These are phyloP conservation scores for Saccostrea cuccullata DNA, from an alignment of 1,140 invertebrate species.

Conservation along the genomic window DNA sequence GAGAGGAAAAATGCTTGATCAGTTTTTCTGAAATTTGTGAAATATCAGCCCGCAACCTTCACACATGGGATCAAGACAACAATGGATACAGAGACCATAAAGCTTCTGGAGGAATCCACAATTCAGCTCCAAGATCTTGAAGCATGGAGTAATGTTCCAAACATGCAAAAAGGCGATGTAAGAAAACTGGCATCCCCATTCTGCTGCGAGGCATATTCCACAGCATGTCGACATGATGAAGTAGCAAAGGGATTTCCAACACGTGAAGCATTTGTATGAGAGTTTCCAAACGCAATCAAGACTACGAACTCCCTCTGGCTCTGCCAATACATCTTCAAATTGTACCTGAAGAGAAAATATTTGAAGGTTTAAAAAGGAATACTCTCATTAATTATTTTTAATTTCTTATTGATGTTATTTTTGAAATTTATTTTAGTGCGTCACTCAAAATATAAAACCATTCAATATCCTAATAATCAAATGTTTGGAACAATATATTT, in stretches of 20 bases:
- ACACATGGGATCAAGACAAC: constrained; percentile 72
- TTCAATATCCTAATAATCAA: too few species aligned
- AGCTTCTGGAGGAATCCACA: constrained; percentile 83
- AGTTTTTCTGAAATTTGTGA: constrained; percentile 33
- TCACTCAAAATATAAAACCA: too few species aligned
- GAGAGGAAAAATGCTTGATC: neutral
- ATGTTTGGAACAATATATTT: too few species aligned
- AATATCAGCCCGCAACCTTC: constrained; percentile 46
- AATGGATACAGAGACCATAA: constrained; percentile 82
- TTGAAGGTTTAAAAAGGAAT: too few species aligned
- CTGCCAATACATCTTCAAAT: constrained; percentile 89
- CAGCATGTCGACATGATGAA: constrained; percentile 84
- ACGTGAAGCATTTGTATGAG: constrained; percentile 85
- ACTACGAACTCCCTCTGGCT: constrained; percentile 86
- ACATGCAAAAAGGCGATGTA: constrained; percentile 84
- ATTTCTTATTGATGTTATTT: too few species aligned
- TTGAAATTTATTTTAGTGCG: too few species aligned
- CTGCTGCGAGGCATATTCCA: constrained; percentile 84
- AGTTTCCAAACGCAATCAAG: constrained; percentile 87
- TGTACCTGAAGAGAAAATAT: neutral
- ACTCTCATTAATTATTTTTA: too few species aligned
- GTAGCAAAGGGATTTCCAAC: constrained; percentile 86
- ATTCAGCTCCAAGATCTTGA: constrained; percentile 80
- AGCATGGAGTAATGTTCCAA: constrained; percentile 77
- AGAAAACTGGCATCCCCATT: constrained; percentile 86